Evolutionary conservation across 2,797 vertebrate genomes (phyloP), one percentile per base, ranked within the genome.

Genomic region (Malacoraja senta): DNA sequence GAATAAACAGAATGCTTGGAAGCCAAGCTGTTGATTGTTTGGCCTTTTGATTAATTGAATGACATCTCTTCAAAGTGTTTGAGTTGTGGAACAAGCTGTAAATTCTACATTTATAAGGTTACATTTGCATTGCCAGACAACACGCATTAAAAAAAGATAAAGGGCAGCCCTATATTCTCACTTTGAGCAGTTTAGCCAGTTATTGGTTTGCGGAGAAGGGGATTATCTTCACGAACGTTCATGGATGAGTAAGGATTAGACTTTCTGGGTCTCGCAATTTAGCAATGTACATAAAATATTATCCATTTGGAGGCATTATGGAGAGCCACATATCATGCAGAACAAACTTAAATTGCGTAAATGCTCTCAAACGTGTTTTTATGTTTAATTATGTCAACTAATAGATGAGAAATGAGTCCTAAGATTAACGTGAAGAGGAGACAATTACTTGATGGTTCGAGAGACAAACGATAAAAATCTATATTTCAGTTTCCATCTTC

Each of bases 101-200:
- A 92, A 92, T 92, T 92, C 90, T 53, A 19, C 68, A 53, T 92
- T 92, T 92, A 74, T 92, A 92, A 92, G 90, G 90, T 92, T 92
- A 92, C 90, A 92, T 92, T 92, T 92, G 90, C 90, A 92, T 92
- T 92, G 71, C 71, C 90, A 92, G 71, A 92, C 90, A 92, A 92
- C 76, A 92, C 68, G 76, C 90, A 92, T 92, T 92, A 92, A 92
- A 92, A 92, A 92, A 92, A 92, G 68, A 92, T 92, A 74, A 92
- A 92, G 90, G 90, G 90, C 90, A 92, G 90, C 21, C 72, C 71
- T 76, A 92, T 92, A 92, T 92, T 76, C 90, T 92, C 71, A 72
- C 90, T 92, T 92, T 29, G 38, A 74, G 44, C 38, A 53, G 90
- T 92, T 76, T 76, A 72, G 72, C 90, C 71, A 76, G 74, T 92